Evolutionary conservation across 2,113 vertebrate species (phyloP).

Genomic region (Sylvilagus bachmani): DNA sequence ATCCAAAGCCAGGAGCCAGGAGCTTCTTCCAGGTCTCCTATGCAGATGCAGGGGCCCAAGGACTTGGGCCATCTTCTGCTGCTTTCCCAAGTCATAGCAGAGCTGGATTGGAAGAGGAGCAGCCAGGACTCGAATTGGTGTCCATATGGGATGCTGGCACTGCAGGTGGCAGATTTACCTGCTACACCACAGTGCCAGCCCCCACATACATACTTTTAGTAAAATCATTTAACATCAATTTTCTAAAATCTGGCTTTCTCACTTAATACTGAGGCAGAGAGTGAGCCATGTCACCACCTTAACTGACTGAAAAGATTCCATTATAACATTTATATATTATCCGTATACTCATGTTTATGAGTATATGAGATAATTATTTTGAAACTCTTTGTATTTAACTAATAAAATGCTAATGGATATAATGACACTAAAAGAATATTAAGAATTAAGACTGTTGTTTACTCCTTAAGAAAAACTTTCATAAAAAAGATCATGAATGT

Average conservation of each 20-base stretch:
- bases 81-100: no score
- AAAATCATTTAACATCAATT: not conserved
- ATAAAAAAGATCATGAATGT: not conserved
- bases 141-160: no score
- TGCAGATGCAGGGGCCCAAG: no score
- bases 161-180: no score
- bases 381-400: constrained; percentile 46
- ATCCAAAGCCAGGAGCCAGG: no score
- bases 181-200: no score
- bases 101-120: no score
- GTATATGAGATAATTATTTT: constrained; percentile 39
- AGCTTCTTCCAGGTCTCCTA: no score
- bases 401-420: constrained; percentile 40
- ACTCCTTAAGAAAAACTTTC: constrained; percentile 13
- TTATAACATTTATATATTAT: not conserved
- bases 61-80: no score
- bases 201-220: not conserved
- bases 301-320: constrained; percentile 16
- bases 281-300: not conserved
- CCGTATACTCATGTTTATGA: not conserved
- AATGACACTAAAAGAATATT: constrained; percentile 41
- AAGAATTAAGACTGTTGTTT: constrained; percentile 10
- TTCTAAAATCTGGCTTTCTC: constrained; percentile 40
- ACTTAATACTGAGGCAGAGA: not conserved
- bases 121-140: no score